These are phyloP conservation scores for Epinotia bilunana DNA, from an alignment of 2,888 invertebrate genomes.

Conservation along the genomic window DNA sequence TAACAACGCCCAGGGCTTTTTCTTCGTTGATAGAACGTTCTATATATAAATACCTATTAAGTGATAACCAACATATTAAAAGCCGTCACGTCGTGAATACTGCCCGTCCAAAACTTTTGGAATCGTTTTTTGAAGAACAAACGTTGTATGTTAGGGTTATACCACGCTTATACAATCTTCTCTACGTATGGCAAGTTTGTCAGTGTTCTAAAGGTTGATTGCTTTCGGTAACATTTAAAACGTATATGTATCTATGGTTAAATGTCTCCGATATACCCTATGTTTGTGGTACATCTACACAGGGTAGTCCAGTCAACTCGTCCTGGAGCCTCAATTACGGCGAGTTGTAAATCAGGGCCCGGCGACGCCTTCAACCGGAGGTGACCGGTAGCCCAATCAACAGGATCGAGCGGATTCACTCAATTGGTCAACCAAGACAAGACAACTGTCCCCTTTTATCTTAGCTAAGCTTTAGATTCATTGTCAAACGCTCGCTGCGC, in stretches of 20 bases:
- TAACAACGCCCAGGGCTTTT: too few relatives aligned
- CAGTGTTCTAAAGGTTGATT: background rate
- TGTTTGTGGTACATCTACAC: background rate
- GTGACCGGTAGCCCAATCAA: conserved; percentile 44
- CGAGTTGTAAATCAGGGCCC: conserved; percentile 48
- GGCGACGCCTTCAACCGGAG: conserved; percentile 51
- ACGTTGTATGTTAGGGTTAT: too few relatives aligned
- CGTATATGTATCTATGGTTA: background rate
- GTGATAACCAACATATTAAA: too few relatives aligned
- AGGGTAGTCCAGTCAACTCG: conserved; percentile 27
- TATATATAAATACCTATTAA: too few relatives aligned
- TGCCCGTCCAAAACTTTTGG: too few relatives aligned
- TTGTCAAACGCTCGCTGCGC: too few relatives aligned
- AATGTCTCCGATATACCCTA: background rate
- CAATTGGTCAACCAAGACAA: background rate
- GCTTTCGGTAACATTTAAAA: background rate
- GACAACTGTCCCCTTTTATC: background rate
- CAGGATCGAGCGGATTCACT: conserved; percentile 24
- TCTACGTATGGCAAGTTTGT: too few relatives aligned
- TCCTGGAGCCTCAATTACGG: conserved; percentile 40
- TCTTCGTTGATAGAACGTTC: too few relatives aligned
- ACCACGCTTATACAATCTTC: too few relatives aligned
- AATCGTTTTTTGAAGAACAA: too few relatives aligned
- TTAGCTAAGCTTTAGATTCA: background rate
- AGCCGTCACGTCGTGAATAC: too few relatives aligned